Conservation (phyloP, 2,113 vertebrate species). For the Dicentrarchus labrax region DNA sequence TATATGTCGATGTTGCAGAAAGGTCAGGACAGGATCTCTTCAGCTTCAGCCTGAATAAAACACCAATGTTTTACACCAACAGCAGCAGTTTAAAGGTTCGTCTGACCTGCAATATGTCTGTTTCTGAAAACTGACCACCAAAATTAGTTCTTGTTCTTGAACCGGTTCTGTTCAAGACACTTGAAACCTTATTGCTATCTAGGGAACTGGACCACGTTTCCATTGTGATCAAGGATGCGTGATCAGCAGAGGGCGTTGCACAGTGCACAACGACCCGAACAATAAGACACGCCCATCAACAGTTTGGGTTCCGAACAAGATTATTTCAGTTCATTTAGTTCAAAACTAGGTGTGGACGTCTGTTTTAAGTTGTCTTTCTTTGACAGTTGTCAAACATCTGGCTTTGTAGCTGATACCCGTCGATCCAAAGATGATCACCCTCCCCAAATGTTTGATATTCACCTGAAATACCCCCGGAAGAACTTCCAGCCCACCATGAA, state of each 20-base stretch:
- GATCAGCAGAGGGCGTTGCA: no score
- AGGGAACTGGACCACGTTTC: no score
- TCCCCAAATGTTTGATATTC: neutral
- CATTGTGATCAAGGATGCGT: no score
- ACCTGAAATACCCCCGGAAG: neutral
- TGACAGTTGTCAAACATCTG: conserved; percentile 1
- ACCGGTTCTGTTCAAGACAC: neutral
- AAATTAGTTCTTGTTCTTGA: no score
- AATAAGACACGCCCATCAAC: no score
- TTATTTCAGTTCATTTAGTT: no score
- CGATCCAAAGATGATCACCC: neutral
- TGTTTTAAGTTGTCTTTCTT: no score
- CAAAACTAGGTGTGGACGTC: no score
- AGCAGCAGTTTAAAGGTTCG: neutral
- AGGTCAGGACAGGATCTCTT: neutral
- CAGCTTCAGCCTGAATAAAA: neutral
- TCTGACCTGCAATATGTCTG: neutral
- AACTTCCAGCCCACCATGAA: neutral
- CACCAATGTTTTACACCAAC: neutral
- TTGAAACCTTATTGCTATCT: no score
- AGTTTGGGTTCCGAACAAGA: no score
- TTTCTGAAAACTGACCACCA: neutral
- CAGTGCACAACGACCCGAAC: no score
- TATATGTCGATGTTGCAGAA: neutral
- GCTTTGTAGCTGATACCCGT: neutral